A percentile compares a stretch with the other conserved stretches of the same genome.
Conservation (phyloP, 2,797 vertebrate genomes). For the Microhierax caerulescens region DNA sequence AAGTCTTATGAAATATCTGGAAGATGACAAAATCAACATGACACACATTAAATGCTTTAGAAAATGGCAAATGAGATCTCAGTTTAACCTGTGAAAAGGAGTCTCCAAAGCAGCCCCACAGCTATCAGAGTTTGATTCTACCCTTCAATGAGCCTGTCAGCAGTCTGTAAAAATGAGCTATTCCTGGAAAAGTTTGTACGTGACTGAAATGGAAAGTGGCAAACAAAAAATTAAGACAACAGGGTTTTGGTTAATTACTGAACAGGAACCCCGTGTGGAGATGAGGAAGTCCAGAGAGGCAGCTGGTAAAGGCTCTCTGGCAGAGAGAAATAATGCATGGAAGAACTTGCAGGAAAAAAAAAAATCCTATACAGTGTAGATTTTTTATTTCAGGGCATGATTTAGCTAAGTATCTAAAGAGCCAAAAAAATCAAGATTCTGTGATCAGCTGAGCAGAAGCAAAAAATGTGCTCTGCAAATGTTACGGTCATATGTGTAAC, state of each 20-base stretch:
- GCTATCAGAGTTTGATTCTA: not conserved
- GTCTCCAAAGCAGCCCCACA: not conserved
- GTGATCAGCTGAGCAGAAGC: not conserved
- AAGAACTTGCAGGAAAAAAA: not conserved
- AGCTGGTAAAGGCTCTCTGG: not conserved
- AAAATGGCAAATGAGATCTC: not conserved
- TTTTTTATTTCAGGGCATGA: not conserved
- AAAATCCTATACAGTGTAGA: not conserved
- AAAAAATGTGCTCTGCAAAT: not conserved
- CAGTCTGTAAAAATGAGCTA: not conserved
- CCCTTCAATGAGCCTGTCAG: not conserved
- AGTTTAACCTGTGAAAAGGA: not conserved
- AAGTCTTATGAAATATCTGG: not conserved
- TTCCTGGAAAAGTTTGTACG: not conserved
- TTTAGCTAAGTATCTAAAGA: not conserved
- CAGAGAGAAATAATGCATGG: not conserved
- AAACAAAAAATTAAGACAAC: not conserved
- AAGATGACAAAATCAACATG: not conserved
- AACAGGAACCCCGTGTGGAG: not conserved
- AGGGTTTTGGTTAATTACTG: not conserved
- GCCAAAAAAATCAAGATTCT: not conserved
- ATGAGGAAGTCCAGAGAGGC: not conserved
- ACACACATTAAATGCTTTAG: not conserved
- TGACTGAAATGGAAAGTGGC: not conserved
- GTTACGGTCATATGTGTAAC: not conserved